Percentiles rank a stretch among this genome's conserved stretches.
phyloP scores from a whole-genome alignment of 2,888 invertebrate species.

The Heliconius ethilla region DNA sequence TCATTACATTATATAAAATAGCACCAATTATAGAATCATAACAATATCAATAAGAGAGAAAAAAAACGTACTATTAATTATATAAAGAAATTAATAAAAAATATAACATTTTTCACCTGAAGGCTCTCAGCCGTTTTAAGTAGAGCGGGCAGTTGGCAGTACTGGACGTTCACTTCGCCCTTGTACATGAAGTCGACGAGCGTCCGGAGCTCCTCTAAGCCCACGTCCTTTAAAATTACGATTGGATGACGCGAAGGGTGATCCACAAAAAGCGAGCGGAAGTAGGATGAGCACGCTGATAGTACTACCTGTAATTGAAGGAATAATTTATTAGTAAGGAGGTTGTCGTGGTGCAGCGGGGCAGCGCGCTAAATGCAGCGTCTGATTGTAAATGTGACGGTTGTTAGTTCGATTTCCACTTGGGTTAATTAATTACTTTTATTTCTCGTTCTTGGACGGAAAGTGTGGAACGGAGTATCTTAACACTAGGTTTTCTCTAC shows the following conservation, averaged over 20 bases:
- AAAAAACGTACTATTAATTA: background rate
- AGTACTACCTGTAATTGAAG: slow-evolving; percentile 87
- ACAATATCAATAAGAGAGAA: too few relatives aligned
- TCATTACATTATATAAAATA: background rate
- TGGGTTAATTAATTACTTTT: too few relatives aligned
- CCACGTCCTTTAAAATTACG: slow-evolving; percentile 96
- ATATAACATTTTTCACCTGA: slow-evolving; percentile 79
- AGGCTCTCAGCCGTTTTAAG: slow-evolving; percentile 96
- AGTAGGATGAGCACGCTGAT: slow-evolving; percentile 97
- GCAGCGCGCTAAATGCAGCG: background rate
- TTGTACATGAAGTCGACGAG: slow-evolving; percentile 98
- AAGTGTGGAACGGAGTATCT: background rate
- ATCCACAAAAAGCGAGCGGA: slow-evolving; percentile 95
- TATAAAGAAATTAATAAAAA: background rate
- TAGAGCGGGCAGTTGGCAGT: slow-evolving; percentile 94
- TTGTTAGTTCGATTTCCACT: background rate
- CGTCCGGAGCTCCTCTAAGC: slow-evolving; percentile 93
- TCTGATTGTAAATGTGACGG: background rate
- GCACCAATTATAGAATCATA: background rate
- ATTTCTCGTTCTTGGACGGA: background rate
- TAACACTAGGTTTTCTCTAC: background rate
- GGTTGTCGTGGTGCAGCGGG: background rate
- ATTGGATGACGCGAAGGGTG: slow-evolving; percentile 96
- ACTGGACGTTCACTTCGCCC: slow-evolving; percentile 97
- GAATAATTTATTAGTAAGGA: background rate